These are phyloP conservation scores for Myanophis thanlyinensis DNA, from an alignment of 2,113 vertebrate species.

Conservation along the genomic window DNA sequence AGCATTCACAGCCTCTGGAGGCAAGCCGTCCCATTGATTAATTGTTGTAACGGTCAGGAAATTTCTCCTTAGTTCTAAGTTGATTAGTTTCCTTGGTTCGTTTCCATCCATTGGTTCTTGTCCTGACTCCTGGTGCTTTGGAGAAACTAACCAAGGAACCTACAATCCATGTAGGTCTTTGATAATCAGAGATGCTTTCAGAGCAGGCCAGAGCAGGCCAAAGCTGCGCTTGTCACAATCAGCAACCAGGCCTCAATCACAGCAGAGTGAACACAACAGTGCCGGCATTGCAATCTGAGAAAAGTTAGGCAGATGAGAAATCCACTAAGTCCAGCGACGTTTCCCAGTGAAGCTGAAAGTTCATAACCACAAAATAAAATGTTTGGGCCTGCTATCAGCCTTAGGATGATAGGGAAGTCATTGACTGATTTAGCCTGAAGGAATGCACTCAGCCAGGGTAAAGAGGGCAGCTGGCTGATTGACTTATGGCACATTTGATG, in stretches of 20 bases:
- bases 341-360: background rate
- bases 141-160: background rate
- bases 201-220: background rate
- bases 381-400: background rate
- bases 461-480: conserved; percentile 33
- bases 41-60: no score
- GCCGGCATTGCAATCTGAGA: background rate
- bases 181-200: background rate
- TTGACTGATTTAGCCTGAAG: background rate
- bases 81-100: background rate
- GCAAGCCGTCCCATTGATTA: no score
- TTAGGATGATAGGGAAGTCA: background rate
- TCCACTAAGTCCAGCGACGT: background rate
- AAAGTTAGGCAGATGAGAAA: background rate
- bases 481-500: background rate
- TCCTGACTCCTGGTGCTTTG: background rate
- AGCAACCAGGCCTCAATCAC: background rate
- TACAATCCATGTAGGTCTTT: background rate
- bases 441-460: background rate
- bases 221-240: background rate
- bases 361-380: background rate
- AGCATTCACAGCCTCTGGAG: no score
- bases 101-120: background rate
- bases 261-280: background rate
- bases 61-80: no score